These are phyloP conservation scores for Oedothorax gibbosus DNA, from an alignment of 1,140 invertebrate species.

Conservation along the genomic window DNA sequence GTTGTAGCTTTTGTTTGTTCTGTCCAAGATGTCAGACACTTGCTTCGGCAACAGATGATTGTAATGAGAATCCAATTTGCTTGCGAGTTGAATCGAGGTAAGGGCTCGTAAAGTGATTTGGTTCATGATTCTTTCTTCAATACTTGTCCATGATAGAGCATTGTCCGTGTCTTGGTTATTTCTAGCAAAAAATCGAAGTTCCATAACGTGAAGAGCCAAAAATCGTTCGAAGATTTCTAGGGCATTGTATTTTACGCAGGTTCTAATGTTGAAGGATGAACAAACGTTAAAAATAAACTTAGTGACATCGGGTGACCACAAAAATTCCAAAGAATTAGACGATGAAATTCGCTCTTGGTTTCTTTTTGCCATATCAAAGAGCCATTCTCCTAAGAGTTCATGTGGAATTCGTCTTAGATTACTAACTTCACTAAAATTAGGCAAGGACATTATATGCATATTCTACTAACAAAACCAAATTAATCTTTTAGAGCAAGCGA, in stretches of 20 bases:
- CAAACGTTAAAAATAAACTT: conserved; percentile 36
- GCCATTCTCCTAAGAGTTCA: conserved; percentile 33
- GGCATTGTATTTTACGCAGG: conserved; percentile 18
- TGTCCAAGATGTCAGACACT: conserved; percentile 16
- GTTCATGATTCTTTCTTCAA: conserved; percentile 29
- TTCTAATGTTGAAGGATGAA: conserved; percentile 13
- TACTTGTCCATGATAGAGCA: conserved; percentile 29
- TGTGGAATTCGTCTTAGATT: background rate
- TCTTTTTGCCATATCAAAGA: conserved; percentile 24
- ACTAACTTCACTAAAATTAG: background rate
- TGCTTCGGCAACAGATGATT: conserved; percentile 6
- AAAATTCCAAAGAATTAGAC: conserved; percentile 8
- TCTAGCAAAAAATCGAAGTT: conserved; percentile 7
- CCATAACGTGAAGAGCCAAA: conserved; percentile 27
- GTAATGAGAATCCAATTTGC: conserved; percentile 43
- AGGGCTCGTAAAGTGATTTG: conserved; percentile 18
- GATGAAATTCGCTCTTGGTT: conserved; percentile 32
- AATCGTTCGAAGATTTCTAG: conserved; percentile 40
- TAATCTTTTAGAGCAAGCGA: too few relatives aligned
- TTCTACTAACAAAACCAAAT: too few relatives aligned
- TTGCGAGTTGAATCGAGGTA: conserved; percentile 25
- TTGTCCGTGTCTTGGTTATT: conserved; percentile 14
- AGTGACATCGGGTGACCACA: conserved; percentile 4
- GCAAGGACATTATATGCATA: conserved; percentile 30
- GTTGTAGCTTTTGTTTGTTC: background rate